Conservation (phyloP, 2,888 invertebrate species). For the Caenorhabditis sp. region DNA sequence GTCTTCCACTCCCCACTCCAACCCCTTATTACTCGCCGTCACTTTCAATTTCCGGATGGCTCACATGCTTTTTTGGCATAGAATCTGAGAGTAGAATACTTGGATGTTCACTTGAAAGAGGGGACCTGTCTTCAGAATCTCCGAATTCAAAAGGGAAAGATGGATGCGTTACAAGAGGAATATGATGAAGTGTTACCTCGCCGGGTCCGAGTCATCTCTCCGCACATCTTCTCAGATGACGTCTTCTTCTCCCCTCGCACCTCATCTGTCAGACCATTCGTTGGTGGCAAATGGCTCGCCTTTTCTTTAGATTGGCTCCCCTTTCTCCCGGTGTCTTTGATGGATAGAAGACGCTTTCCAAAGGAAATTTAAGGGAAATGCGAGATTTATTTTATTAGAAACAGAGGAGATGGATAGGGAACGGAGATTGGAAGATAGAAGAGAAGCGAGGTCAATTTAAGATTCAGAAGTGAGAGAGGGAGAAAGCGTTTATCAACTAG, state of each 20-base stretch:
- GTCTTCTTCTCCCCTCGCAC: slow-evolving; percentile 4
- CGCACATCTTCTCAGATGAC: slow-evolving; percentile 9
- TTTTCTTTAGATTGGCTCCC: slow-evolving; percentile 1
- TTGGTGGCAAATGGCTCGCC: slow-evolving; percentile 34
- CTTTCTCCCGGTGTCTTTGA: slow-evolving; percentile 9
- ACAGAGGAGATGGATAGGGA: background rate
- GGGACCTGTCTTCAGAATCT: too few relatives aligned
- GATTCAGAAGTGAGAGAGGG: background rate
- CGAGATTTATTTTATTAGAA: slow-evolving; percentile 47
- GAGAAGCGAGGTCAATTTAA: background rate
- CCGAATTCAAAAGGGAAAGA: background rate
- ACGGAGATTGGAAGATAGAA: background rate
- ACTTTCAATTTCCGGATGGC: slow-evolving; percentile 15
- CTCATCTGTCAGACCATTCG: slow-evolving; percentile 48
- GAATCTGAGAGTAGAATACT: background rate
- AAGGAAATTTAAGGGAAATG: slow-evolving; percentile 6
- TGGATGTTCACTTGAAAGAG: background rate
- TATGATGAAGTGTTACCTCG: background rate
- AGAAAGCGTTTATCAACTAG: background rate
- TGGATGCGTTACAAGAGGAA: background rate
- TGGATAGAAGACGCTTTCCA: slow-evolving; percentile 26
- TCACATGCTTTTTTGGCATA: background rate
- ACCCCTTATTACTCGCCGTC: slow-evolving; percentile 41
- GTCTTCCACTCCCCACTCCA: slow-evolving; percentile 2
- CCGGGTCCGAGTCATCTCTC: too few relatives aligned